Conservation (phyloP, 2,113 vertebrate species). For the Gorsachius goisagi region DNA sequence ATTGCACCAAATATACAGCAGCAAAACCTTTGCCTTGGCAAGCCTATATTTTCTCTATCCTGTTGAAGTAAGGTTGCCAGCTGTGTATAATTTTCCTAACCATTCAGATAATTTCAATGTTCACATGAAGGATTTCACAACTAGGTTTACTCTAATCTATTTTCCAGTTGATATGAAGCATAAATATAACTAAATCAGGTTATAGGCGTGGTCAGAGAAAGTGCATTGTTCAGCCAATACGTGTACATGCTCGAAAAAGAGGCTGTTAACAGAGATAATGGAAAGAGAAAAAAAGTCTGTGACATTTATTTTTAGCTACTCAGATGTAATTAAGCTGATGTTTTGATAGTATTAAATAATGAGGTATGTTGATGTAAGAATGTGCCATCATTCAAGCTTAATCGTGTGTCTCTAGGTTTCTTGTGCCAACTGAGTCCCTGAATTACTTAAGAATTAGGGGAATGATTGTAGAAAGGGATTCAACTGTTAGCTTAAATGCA, state of each 20-base stretch:
- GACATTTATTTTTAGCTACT: not conserved
- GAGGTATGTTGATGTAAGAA: slow-evolving; percentile 8
- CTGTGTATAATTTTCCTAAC: not conserved
- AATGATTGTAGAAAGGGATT: not conserved
- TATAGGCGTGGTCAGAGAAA: not conserved
- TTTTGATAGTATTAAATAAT: slow-evolving; percentile 16
- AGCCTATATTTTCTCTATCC: not conserved
- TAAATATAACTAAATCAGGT: not conserved
- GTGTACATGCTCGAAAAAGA: not conserved
- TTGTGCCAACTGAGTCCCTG: not conserved
- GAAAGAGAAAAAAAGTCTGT: not conserved
- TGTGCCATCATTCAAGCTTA: slow-evolving; percentile 6
- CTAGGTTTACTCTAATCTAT: not conserved
- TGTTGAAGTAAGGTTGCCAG: not conserved
- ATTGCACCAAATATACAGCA: not conserved
- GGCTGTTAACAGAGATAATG: not conserved
- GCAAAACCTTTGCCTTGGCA: not conserved
- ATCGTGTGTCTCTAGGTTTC: not conserved
- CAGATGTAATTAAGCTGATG: not conserved
- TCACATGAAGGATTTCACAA: not conserved
- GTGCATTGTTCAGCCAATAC: not conserved
- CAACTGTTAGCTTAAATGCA: not conserved
- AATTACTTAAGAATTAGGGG: not conserved
- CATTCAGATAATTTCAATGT: not conserved
- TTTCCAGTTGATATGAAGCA: not conserved